phyloP scores from a whole-genome alignment of 2,888 invertebrate species.

The Ophraella communa region DNA sequence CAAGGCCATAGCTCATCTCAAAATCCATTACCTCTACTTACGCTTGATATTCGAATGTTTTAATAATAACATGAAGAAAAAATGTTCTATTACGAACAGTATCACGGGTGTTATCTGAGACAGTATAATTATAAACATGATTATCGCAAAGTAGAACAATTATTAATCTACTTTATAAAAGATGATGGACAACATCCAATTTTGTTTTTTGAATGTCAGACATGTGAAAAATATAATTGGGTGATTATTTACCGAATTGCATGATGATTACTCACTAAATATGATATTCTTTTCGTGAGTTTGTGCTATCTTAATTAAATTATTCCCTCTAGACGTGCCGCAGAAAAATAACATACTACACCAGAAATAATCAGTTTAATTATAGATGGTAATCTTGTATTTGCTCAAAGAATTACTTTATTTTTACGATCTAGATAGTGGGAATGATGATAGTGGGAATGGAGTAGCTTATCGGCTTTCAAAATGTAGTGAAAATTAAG shows the following conservation, averaged over 20 bases:
- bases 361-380: conserved; percentile 19
- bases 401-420: conserved; percentile 16
- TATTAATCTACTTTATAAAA: conserved; percentile 13
- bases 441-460: background rate
- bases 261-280: conserved; percentile 27
- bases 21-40: too few relatives aligned
- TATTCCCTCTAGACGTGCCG: conserved; percentile 18
- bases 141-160: conserved; percentile 5
- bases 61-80: background rate
- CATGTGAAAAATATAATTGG: conserved; percentile 10
- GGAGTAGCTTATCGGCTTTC: background rate
- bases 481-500: too few relatives aligned
- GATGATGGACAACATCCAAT: conserved; percentile 22
- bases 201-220: conserved; percentile 21
- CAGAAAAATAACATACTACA: conserved; percentile 16
- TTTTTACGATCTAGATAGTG: background rate
- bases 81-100: background rate
- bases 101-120: background rate
- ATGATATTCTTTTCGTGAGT: conserved; percentile 22
- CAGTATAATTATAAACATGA: conserved; percentile 11
- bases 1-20: too few relatives aligned
- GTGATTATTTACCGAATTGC: conserved; percentile 3
- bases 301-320: conserved; percentile 24
- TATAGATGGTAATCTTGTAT: conserved; percentile 14
- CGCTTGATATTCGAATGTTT: background rate